Base-by-base conservation (phyloP, 35 echinoderm and acorn worm genomes). In the Hemicentrotus pulcherrimus region DNA sequence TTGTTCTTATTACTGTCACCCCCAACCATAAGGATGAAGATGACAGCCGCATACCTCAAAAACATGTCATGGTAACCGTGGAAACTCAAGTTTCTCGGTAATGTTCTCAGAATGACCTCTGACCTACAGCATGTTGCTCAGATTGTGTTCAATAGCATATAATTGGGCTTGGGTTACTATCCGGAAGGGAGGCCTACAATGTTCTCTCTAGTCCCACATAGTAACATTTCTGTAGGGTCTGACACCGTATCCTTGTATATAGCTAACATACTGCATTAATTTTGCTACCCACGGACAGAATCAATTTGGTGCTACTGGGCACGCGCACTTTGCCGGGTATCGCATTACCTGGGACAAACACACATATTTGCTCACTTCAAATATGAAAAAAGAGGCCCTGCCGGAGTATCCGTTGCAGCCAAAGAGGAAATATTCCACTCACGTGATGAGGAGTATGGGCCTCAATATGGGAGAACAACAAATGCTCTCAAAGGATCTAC, bases 321-420 rank as follows among this genome's bases (percentile, higher is more conserved):
- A 90, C 46, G 32, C 88, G 88, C 88, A 90, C 88, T 90, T 90
- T 90, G 31, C 88, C 15, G 88, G 32, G 31, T 90, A 90, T 90
- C 88, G 24, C 88, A 90, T 90, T 90, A 90, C 88, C 88, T 16
- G 88, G 46, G 88, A 90, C 88, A 90, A 90, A 90, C 88, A 90
- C 88, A 45, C 88, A 90, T 90, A 90, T 90, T 90, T 90, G 88
- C 46, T 90, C 88, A 45, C 88, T 90, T 90, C 88, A 90, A 90
- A 78, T 78, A 78, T 78, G 65, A 78, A 78, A 78, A 65, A 78
- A 78, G 19, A 18, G 65, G 19, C 15, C 15, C 65, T 22, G 18
- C 4, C n/a, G 65, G 65, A 78, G 65, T 78, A 78, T 28, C 65
- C 65, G 28, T 78, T 3, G 19, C 28, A 78, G 65, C 19, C 19